A percentile compares a stretch with the other conserved stretches of the same genome.
Conservation (phyloP, 2,797 vertebrate genomes). For the Periophthalmus magnuspinnatus region DNA sequence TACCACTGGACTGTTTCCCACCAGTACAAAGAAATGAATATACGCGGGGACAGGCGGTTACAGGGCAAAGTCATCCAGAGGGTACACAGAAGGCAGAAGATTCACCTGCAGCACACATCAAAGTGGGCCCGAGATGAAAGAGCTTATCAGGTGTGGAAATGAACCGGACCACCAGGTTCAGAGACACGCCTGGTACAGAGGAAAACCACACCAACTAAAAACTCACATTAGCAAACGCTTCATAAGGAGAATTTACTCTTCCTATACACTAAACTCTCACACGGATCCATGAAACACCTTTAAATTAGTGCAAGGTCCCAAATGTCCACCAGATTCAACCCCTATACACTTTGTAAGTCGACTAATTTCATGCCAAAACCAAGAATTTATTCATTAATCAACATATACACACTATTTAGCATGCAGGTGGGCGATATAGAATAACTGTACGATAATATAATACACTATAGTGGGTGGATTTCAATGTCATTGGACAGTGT, state of each 20-base stretch:
- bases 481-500: background rate
- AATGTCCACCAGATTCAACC: background rate
- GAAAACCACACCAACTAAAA: constrained; percentile 36
- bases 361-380: background rate
- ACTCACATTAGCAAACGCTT: constrained; percentile 9
- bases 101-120: constrained; percentile 65
- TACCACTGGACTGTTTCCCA: background rate
- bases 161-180: constrained; percentile 61
- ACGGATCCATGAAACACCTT: background rate
- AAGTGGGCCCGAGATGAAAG: constrained; percentile 70
- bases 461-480: no score
- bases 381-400: background rate
- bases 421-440: no score
- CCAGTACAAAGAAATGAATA: constrained; percentile 18
- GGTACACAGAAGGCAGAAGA: constrained; percentile 50
- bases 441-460: no score
- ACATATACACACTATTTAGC: no score
- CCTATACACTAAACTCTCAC: background rate
- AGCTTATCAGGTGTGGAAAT: constrained; percentile 72
- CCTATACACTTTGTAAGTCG: no score
- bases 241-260: background rate
- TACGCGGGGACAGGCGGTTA: constrained; percentile 37
- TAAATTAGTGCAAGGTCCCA: background rate
- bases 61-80: constrained; percentile 49
- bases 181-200: constrained; percentile 41